Conservation (phyloP, 2,113 vertebrate species). For the Colius striatus region DNA sequence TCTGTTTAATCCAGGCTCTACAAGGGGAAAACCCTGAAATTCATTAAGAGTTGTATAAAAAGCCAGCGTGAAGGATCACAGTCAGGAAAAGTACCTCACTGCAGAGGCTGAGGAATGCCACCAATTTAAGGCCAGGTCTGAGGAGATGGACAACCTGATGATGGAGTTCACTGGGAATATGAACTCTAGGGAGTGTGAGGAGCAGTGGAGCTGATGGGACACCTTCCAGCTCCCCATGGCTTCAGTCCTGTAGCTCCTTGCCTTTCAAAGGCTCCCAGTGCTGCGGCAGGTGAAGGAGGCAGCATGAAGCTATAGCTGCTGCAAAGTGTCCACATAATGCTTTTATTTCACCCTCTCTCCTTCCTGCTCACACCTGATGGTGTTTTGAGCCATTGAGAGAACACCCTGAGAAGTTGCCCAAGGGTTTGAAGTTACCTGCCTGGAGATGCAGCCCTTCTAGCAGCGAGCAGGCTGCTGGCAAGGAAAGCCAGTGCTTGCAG, state of each 20-base stretch:
- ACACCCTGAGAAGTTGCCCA: background rate
- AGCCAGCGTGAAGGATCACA: background rate
- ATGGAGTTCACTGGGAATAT: background rate
- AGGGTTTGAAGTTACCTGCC: background rate
- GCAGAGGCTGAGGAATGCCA: background rate
- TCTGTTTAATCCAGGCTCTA: conserved; percentile 12
- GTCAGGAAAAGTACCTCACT: background rate
- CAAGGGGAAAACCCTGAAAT: conserved; percentile 11
- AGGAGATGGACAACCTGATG: background rate
- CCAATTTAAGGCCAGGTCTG: background rate
- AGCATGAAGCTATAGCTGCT: background rate
- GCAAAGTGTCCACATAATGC: background rate
- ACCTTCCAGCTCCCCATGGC: background rate
- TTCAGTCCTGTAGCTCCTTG: background rate
- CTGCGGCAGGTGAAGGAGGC: background rate
- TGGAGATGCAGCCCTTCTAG: background rate
- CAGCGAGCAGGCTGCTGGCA: background rate
- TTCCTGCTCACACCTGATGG: background rate
- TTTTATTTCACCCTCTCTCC: background rate
- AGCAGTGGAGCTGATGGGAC: rapidly evolving
- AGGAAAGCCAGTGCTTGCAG: background rate
- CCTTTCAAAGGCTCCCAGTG: background rate
- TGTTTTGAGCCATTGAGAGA: background rate
- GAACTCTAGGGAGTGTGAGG: background rate
- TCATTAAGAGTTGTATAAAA: background rate